Conservation (phyloP, 2,113 vertebrate species). For the Chloebia gouldiae region DNA sequence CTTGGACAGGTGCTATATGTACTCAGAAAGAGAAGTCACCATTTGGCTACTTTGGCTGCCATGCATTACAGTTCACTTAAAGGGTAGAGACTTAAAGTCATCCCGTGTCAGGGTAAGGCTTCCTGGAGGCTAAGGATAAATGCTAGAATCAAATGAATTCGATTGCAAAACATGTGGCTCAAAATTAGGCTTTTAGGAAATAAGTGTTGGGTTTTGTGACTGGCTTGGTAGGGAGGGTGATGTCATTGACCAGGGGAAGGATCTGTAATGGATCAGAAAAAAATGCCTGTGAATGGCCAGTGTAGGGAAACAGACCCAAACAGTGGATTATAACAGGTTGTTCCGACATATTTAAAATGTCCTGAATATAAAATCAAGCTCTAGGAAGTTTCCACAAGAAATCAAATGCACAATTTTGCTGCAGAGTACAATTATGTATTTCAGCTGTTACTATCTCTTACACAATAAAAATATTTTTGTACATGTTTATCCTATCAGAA, state of each 20-base stretch:
- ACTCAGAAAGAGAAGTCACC: background rate
- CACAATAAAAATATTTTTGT: background rate
- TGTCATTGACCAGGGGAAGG: background rate
- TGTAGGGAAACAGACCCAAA: background rate
- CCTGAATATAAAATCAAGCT: background rate
- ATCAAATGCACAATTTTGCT: background rate
- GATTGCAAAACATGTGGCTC: background rate
- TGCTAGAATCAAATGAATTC: background rate
- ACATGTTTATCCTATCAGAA: background rate
- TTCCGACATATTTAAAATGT: background rate
- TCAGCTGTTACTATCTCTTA: background rate
- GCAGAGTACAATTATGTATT: background rate
- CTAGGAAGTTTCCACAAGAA: background rate
- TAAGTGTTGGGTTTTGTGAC: background rate
- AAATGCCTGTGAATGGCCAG: fast-evolving
- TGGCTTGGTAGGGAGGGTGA: fast-evolving
- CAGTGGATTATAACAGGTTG: background rate
- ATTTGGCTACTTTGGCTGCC: background rate
- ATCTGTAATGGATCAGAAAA: background rate
- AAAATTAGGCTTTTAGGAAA: background rate
- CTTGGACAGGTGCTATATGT: fast-evolving
- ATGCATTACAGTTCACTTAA: background rate
- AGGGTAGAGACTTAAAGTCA: background rate
- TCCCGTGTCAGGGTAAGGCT: background rate
- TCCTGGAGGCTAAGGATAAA: background rate